Conservation (phyloP, 1,140 invertebrate species). For the Apocrypta bakeri region DNA sequence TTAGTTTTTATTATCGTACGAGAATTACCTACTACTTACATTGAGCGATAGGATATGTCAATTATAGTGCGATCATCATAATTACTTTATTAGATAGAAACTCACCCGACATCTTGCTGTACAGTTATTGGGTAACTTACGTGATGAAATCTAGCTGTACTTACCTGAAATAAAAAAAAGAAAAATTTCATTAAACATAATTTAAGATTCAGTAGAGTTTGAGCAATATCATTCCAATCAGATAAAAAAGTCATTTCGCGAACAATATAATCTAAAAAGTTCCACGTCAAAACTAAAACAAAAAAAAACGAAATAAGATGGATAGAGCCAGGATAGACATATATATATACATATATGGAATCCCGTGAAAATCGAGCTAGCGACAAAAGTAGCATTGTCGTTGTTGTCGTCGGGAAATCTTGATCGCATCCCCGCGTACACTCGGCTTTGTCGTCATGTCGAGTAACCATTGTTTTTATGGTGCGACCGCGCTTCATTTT, state of each 20-base stretch:
- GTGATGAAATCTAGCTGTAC: not conserved
- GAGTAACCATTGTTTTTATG: constrained; percentile 28
- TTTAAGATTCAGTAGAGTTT: too few species aligned
- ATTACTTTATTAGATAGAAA: not conserved
- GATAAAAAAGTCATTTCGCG: too few species aligned
- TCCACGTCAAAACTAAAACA: too few species aligned
- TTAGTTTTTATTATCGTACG: too few species aligned
- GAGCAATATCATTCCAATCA: too few species aligned
- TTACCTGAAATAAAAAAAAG: constrained; percentile 40
- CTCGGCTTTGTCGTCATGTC: not conserved
- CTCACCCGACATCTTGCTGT: not conserved
- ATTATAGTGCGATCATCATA: too few species aligned
- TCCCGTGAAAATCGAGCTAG: not conserved
- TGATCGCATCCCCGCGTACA: not conserved
- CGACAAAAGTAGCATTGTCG: not conserved
- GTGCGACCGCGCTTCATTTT: not conserved
- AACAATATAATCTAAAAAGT: too few species aligned
- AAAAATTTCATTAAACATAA: too few species aligned
- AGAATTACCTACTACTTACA: too few species aligned
- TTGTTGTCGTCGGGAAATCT: not conserved
- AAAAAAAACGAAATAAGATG: not conserved
- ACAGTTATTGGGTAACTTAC: not conserved
- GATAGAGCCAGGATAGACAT: not conserved
- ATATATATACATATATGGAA: not conserved
- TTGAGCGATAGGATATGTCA: too few species aligned